Base-by-base conservation (phyloP, 2,888 invertebrate genomes). In the Parnassius apollo region DNA sequence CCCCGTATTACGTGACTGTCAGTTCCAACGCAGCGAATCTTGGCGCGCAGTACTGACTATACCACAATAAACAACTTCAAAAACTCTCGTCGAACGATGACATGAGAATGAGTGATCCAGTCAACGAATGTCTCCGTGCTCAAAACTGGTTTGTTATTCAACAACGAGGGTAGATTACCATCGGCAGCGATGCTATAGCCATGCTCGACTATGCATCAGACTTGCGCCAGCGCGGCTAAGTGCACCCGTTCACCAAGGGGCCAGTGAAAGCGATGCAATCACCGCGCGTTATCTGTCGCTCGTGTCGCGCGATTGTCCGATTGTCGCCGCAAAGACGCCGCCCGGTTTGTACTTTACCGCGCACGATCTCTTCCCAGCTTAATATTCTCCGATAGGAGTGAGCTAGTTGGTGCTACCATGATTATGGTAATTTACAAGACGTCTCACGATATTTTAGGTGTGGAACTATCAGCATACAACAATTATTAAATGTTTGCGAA, bases 301-400 rank as follows among this genome's bases (percentile, higher is more conserved):
- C 81, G 83, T 83, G 81, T 75, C 73, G 77, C 72, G 74, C 74
- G 80, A 81, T 81, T 74, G 76, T 64, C 72, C 78, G 83, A 79
- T 80, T 75, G 75, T 72, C 75, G 71, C 56, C 52, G 70, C 75
- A 85, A 85, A 86, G 81, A 72, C 69, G 74, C 85, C 85, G 85
- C 81, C 68, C 74, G 70, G 80, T 83, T 82, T 82, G 80, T 69
- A 63, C 62, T 60, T 68, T 67, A 71, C 83, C 82, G 81, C 74
- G 70, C 64, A 64, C 64, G 64, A 60, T 42, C 56, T 46, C 18
- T 59, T 50, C 57, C 42, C 52, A 44, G 64, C 57, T 64, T 64
- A 64, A 60, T 64, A 64, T 64, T 64, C 64, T 42, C 60, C 12
- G 64, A 64, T 64, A 60, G 60, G 56, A 59, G 56, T 46, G 55